Percentiles rank a stretch among this genome's conserved stretches.
Conservation (phyloP, 2,888 invertebrate genomes). For the Sialis fuliginosa region DNA sequence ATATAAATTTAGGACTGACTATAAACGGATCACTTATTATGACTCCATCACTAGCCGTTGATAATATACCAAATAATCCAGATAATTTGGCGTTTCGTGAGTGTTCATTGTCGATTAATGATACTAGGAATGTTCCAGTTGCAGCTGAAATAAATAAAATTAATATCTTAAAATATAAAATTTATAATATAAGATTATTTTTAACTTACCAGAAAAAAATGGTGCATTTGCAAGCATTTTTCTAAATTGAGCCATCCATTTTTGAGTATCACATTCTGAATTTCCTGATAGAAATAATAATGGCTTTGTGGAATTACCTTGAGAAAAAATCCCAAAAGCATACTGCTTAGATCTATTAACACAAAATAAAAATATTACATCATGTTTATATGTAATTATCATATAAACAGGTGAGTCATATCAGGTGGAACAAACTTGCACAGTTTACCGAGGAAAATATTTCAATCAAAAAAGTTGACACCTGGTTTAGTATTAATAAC, state of each 20-base stretch:
- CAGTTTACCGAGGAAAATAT: no score
- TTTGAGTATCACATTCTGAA: slow-evolving; percentile 43
- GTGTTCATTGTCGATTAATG: slow-evolving; percentile 41
- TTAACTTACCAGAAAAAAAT: slow-evolving; percentile 20
- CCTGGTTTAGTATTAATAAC: no score
- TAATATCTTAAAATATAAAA: slow-evolving; percentile 2
- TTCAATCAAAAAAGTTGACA: no score
- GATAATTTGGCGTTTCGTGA: slow-evolving; percentile 40
- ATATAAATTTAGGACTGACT: slow-evolving; percentile 28
- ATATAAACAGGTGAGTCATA: no score
- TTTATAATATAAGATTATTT: not conserved
- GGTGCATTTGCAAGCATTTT: slow-evolving; percentile 28
- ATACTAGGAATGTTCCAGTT: slow-evolving; percentile 37
- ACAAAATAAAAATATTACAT: not conserved
- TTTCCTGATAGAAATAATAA: slow-evolving; percentile 43
- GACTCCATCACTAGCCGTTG: slow-evolving; percentile 34
- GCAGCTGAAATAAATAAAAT: slow-evolving; percentile 18
- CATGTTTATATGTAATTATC: no score
- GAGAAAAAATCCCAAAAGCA: slow-evolving; percentile 48
- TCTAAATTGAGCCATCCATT: slow-evolving; percentile 49
- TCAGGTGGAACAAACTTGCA: no score
- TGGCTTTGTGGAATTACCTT: slow-evolving; percentile 37
- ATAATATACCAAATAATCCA: slow-evolving; percentile 37
- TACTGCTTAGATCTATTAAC: slow-evolving; percentile 37
- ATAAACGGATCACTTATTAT: slow-evolving; percentile 33